phyloP scores from a whole-genome alignment of 2,888 invertebrate species.

The Choristoneura rosaceana region DNA sequence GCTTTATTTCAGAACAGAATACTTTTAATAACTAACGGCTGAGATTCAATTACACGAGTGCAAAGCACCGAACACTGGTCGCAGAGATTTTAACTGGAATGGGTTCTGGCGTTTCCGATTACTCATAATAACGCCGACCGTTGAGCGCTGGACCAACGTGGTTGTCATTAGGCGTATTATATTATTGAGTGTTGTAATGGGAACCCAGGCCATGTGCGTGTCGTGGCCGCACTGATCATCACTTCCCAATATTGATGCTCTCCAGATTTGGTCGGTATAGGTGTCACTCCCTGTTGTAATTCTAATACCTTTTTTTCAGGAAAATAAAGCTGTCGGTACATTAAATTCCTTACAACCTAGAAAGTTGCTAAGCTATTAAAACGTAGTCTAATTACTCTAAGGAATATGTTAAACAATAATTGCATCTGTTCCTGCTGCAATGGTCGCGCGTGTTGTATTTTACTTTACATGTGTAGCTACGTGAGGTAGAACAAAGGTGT shows the following conservation, averaged over 20 bases:
- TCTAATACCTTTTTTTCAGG: not conserved
- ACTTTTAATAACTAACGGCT: constrained; percentile 18
- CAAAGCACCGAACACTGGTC: constrained; percentile 29
- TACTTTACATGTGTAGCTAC: not conserved
- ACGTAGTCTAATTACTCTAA: not conserved
- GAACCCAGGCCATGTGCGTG: constrained; percentile 55
- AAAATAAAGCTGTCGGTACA: not conserved
- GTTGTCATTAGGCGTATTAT: constrained; percentile 44
- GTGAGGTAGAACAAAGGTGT: constrained; percentile 22
- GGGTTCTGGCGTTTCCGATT: constrained; percentile 46
- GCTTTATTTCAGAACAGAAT: constrained; percentile 15
- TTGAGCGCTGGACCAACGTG: constrained; percentile 36
- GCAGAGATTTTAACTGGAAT: constrained; percentile 43
- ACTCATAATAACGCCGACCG: constrained; percentile 44
- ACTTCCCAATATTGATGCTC: constrained; percentile 1
- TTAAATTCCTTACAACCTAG: not conserved
- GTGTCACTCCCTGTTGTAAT: not conserved
- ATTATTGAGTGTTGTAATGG: constrained; percentile 52
- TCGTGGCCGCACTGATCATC: not conserved
- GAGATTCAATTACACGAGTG: constrained; percentile 35
- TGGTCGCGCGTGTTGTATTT: constrained; percentile 1
- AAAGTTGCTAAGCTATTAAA: not conserved
- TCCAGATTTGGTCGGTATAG: not conserved
- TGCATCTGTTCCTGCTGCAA: not conserved
- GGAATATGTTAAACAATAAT: not conserved